Evolutionary conservation across 1,140 invertebrate genomes (phyloP).

Genomic region (Geopemphigus sp.): DNA sequence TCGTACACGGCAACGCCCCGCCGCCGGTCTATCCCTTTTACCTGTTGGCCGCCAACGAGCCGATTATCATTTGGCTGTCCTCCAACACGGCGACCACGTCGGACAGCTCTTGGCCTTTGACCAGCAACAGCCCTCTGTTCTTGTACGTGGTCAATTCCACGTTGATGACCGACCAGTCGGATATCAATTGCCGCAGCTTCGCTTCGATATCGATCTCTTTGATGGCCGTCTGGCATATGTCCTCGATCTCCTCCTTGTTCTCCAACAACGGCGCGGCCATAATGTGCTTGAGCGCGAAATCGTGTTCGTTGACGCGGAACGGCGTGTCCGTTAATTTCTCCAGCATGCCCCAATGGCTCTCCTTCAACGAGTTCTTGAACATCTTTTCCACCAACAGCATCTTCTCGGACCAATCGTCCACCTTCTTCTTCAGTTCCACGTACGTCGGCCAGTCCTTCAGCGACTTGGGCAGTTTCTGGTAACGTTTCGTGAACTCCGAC

Average conservation of each 20-base stretch:
- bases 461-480: slow-evolving; percentile 92
- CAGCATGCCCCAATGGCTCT: slow-evolving; percentile 92
- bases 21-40: too few species aligned
- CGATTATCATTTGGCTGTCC: slow-evolving; percentile 92
- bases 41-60: slow-evolving; percentile 87
- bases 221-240: slow-evolving; percentile 96
- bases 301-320: slow-evolving; percentile 89
- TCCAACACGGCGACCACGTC: slow-evolving; percentile 92
- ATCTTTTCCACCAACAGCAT: slow-evolving; percentile 91
- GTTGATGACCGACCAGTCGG: slow-evolving; percentile 91
- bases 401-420: slow-evolving; percentile 97
- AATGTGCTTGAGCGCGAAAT: slow-evolving; percentile 92
- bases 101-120: slow-evolving; percentile 89
- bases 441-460: slow-evolving; percentile 89
- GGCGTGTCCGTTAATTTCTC: slow-evolving; percentile 84
- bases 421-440: slow-evolving; percentile 90
- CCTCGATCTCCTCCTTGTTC: slow-evolving; percentile 96
- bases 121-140: slow-evolving; percentile 85
- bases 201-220: slow-evolving; percentile 98
- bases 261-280: slow-evolving; percentile 87
- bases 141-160: slow-evolving; percentile 93
- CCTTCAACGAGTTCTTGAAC: slow-evolving; percentile 98
- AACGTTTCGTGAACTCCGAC: slow-evolving; percentile 94
- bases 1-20: too few species aligned
- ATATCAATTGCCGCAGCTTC: slow-evolving; percentile 88